Percentiles rank a stretch among this genome's conserved stretches.
phyloP scores from a whole-genome alignment of 2,888 invertebrate species.

The Ennomos fuscantarius region DNA sequence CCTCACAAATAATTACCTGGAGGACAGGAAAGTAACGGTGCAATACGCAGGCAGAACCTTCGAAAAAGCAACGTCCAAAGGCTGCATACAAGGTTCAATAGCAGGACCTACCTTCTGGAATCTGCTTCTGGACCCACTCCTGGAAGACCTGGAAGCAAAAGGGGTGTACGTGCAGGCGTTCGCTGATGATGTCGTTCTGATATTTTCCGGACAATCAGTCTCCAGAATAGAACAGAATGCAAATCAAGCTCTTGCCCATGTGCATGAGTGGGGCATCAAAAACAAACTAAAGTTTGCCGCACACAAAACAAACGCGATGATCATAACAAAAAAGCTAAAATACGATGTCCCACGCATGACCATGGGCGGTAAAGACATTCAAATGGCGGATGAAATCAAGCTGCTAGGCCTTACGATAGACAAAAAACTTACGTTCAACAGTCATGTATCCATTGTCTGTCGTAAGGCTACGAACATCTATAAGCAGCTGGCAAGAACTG shows the following conservation, averaged over 20 bases:
- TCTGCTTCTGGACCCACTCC: background rate
- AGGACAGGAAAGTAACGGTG: too few species aligned
- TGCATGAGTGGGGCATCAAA: background rate
- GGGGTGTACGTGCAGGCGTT: background rate
- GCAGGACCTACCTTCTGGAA: background rate
- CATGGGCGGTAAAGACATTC: conserved; percentile 1
- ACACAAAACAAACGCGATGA: background rate
- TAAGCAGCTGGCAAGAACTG: conserved; percentile 4
- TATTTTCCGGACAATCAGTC: background rate
- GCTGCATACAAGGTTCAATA: background rate
- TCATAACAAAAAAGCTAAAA: background rate
- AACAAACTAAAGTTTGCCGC: too few species aligned
- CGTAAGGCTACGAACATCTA: conserved; percentile 5
- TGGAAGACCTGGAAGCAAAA: background rate
- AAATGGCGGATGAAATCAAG: conserved; percentile 4
- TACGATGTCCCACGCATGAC: background rate
- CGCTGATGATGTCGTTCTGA: background rate
- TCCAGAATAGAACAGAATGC: background rate
- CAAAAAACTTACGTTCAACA: background rate
- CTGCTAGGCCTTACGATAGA: conserved; percentile 10
- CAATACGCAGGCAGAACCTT: too few species aligned
- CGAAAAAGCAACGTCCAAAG: too few species aligned
- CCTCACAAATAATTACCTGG: too few species aligned
- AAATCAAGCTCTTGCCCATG: background rate
- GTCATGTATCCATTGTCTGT: too few species aligned